Evolutionary conservation across 2,888 invertebrate genomes (phyloP).

Genomic region (Volucella bombylans): DNA sequence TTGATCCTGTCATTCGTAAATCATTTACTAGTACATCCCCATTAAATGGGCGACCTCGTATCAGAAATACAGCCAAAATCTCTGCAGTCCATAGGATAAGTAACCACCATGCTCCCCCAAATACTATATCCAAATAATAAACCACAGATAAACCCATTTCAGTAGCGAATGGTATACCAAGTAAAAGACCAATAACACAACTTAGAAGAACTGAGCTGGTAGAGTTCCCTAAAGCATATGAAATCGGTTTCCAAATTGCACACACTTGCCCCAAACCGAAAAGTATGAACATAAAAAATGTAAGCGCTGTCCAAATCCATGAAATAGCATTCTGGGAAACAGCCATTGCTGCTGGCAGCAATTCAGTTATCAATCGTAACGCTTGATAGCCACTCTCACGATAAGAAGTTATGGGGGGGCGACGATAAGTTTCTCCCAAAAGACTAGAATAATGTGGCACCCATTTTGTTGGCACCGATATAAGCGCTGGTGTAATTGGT

Average conservation of each 20-base stretch:
- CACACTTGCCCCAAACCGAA: slow-evolving; percentile 94
- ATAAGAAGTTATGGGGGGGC: slow-evolving; percentile 78
- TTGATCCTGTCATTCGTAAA: slow-evolving; percentile 83
- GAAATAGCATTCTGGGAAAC: slow-evolving; percentile 89
- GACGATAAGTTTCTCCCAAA: slow-evolving; percentile 80
- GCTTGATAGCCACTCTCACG: slow-evolving; percentile 91
- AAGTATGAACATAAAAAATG: slow-evolving; percentile 91
- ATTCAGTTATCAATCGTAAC: slow-evolving; percentile 91
- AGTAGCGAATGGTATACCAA: slow-evolving; percentile 93
- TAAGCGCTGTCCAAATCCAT: slow-evolving; percentile 93
- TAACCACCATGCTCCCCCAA: slow-evolving; percentile 94
- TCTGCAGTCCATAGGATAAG: slow-evolving; percentile 90
- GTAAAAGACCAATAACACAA: slow-evolving; percentile 90
- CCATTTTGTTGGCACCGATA: slow-evolving; percentile 83
- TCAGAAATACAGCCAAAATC: slow-evolving; percentile 92
- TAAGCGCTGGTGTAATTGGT: slow-evolving; percentile 85
- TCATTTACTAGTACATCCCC: slow-evolving; percentile 84
- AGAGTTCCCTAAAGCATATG: slow-evolving; percentile 89
- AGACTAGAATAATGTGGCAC: slow-evolving; percentile 81
- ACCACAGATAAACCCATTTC: slow-evolving; percentile 92
- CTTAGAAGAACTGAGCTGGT: slow-evolving; percentile 89
- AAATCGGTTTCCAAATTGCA: slow-evolving; percentile 95
- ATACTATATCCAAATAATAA: slow-evolving; percentile 92
- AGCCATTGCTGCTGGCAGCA: slow-evolving; percentile 93
- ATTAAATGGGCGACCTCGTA: slow-evolving; percentile 92